Base-by-base conservation (phyloP, 2,113 vertebrate species). In the Elgaria multicarinata region DNA sequence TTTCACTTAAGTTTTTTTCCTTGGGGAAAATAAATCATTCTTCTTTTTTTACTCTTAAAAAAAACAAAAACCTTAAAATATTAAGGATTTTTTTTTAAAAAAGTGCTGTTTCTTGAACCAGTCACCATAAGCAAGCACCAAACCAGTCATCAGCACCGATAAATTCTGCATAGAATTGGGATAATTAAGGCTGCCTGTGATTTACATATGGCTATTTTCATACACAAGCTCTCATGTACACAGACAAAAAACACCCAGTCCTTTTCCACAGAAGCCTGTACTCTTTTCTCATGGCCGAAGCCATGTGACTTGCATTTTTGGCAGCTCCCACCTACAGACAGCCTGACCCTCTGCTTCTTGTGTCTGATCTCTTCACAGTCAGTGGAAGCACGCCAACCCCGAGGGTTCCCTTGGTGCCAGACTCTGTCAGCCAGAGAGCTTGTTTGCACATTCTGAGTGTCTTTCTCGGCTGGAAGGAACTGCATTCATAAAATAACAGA, bases 391-490 rank as follows among this genome's bases (percentile, higher is more conserved):
- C 5, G 75, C 75, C 77, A 92, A 3, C 4, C 42, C 85, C 6
- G 9, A 87, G 13, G 76, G 9, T 84, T 87, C 89, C 83, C 79
- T 82, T 0, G 0, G 18, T 79, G 74, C 66, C 77, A 90, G 88
- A 31, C 33, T 71, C 0, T 8, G 58, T 42, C 66, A 90, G 28
- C 18, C 55, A 91, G 89, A 88, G 78, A 85, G 20, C 20, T 89
- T 92, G 69, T 87, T 86, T 53, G 69, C 80, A 88, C 93, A 84
- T 58, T 83, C 31, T 69, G 76, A 92, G 62, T 67, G 12, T 12
- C 78, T 91, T 94, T 69, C 89, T 90, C 42, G 87, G 46, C 0
- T 33, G 42, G 88, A 94, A 91, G 87, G 36, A 91, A 6, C 2
- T 82, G 13, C 46, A 77, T 71, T 90, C 50, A 78, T 75, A 89